Base-by-base conservation (phyloP, 2,888 invertebrate species). In the Pomacea canaliculata region DNA sequence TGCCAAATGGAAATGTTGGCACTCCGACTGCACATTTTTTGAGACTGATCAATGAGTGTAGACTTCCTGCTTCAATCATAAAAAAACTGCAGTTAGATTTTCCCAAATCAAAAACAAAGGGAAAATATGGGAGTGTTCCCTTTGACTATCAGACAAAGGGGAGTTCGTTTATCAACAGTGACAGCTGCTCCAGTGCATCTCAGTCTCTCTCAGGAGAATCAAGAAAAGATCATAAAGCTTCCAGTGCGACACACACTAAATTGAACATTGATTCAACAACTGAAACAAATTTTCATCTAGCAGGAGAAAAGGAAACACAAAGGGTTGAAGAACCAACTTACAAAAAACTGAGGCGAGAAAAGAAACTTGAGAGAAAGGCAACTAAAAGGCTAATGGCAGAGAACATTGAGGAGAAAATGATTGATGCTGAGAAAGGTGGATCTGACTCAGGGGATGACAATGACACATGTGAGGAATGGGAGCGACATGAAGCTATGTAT, bases 1-100 rank as follows among this genome's bases (percentile, higher is more conserved):
- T 92, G 92, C 92, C 92, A 8, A 84, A 92, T 78, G 93, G 93
- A 49, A 93, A 93, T 87, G 92, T 93, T 63, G 93, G 93, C 9
- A 93, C 93, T 5, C 91, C 92, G 7, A 92, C 92, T 13, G 83
- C 81, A 56, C 84, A 90, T 78, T 93, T 93, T 83, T 81, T 92
- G 71, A 85, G 89, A 13, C 85, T 90, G 62, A 93, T 93, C 7
- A 85, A 87, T 62, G 85, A 89, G 49, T 93, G 92, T 82, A 81
- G 89, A 76, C 85, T 93, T 51, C 92, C 92, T 18, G 88, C 91
- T 10, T 85, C 85, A 23, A 79, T 92, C 8, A 92, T 93, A 18
- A 86, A 86, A 46, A 92, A 91, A 79, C 84, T 92, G 2, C 91
- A 91, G 23, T 83, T 92, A 12, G 84, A 80, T 70, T 90, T 90